phyloP scores from a whole-genome alignment of 2,888 invertebrate genomes.

The Cataglyphis altisquamis region DNA sequence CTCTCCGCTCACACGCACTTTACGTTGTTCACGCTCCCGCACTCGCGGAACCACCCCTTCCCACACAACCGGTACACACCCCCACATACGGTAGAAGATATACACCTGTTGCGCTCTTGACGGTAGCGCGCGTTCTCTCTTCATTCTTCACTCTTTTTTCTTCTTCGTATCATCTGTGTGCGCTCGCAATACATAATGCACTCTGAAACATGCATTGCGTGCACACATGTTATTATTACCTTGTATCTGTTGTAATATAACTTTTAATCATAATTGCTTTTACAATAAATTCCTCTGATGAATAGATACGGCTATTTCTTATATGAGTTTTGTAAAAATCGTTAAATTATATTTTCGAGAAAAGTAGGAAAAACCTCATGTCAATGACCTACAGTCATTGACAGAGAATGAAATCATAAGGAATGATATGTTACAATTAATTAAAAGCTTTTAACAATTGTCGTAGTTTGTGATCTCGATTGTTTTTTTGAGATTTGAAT shows the following conservation, averaged over 20 bases:
- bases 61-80: slow-evolving; percentile 46
- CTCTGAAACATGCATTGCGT: slow-evolving; percentile 27
- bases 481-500: not conserved
- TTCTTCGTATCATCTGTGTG: not conserved
- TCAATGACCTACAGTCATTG: not conserved
- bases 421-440: not conserved
- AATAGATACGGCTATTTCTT: not conserved
- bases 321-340: not conserved
- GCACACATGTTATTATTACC: slow-evolving; percentile 11
- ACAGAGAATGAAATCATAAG: not conserved
- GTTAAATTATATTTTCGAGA: not conserved
- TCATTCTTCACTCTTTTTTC: not conserved
- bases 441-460: not conserved
- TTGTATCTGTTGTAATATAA: not conserved
- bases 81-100: slow-evolving; percentile 15
- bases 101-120: slow-evolving; percentile 69
- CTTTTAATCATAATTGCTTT: slow-evolving; percentile 9
- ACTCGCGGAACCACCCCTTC: slow-evolving; percentile 49
- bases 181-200: slow-evolving; percentile 4
- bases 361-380: not conserved
- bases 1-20: slow-evolving; percentile 72
- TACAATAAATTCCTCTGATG: not conserved
- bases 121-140: not conserved
- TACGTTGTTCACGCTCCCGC: slow-evolving; percentile 43
- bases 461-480: not conserved